A percentile compares a stretch with the other conserved stretches of the same genome.
These are phyloP conservation scores for Galeruca laticollis DNA, from an alignment of 2,888 invertebrate genomes.

Conservation along the genomic window DNA sequence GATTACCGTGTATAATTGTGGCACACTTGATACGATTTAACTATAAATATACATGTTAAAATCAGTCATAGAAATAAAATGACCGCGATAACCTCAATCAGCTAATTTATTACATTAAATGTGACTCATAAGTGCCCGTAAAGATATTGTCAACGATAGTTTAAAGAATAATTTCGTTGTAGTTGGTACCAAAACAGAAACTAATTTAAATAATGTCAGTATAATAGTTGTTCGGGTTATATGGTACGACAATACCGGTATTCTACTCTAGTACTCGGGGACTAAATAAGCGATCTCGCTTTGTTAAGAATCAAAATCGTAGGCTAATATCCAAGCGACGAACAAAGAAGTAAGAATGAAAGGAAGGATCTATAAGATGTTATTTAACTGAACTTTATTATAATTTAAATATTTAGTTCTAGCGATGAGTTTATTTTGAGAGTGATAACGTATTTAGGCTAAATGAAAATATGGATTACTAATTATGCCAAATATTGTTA, in stretches of 20 bases:
- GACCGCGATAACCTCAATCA: constrained; percentile 1
- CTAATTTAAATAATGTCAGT: constrained; percentile 45
- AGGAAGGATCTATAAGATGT: background rate
- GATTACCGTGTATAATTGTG: no score
- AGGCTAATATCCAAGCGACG: constrained; percentile 7
- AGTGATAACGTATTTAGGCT: no score
- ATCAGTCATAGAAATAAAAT: background rate
- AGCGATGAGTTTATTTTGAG: no score
- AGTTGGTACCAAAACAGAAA: constrained; percentile 41
- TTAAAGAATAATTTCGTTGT: constrained; percentile 19
- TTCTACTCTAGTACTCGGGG: constrained; percentile 16
- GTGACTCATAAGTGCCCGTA: constrained; percentile 38
- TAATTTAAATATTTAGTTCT: no score
- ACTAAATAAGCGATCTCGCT: constrained; percentile 37
- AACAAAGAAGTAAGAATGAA: constrained; percentile 24
- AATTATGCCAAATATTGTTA: no score
- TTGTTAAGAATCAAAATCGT: constrained; percentile 33
- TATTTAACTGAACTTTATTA: no score
- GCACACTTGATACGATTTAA: background rate
- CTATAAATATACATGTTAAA: background rate
- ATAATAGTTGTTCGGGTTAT: constrained; percentile 38
- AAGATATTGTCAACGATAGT: constrained; percentile 37
- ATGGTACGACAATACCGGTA: constrained; percentile 40
- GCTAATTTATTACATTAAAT: constrained; percentile 13
- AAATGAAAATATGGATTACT: no score